A percentile compares a stretch with the other conserved stretches of the same genome.
Evolutionary conservation across 2,113 vertebrate species (phyloP).

Genomic region (Aptenodytes patagonicus): DNA sequence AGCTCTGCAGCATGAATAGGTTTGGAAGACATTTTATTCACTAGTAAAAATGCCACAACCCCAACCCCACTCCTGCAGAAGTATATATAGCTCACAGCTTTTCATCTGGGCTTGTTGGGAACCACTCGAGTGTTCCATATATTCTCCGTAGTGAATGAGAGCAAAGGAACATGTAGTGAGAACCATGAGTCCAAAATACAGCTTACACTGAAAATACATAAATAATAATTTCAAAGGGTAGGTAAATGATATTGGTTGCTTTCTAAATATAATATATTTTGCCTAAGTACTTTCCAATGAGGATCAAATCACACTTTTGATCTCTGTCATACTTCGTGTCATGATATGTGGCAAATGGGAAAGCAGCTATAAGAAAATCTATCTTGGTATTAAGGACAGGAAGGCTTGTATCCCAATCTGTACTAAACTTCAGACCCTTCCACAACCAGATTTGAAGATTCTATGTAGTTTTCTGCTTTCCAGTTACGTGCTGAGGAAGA

Average conservation of each 20-base stretch:
- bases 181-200: not conserved
- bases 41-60: slow-evolving; percentile 49
- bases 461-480: not conserved
- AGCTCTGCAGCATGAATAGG: slow-evolving; percentile 53
- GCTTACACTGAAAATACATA: not conserved
- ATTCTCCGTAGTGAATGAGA: not conserved
- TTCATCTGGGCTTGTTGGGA: slow-evolving; percentile 2
- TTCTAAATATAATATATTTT: not conserved
- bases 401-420: not conserved
- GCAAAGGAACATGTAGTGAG: not conserved
- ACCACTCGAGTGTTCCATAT: not conserved
- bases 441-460: not conserved
- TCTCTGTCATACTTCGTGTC: not conserved
- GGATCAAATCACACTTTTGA: not conserved
- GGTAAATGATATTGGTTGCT: not conserved
- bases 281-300: not conserved
- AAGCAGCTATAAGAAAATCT: not conserved
- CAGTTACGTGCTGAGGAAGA: not conserved
- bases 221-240: not conserved
- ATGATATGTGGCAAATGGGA: not conserved
- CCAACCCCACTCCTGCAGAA: not conserved
- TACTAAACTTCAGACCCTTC: not conserved
- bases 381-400: not conserved
- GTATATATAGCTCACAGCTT: slow-evolving; percentile 9
- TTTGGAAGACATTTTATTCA: slow-evolving; percentile 59